Evolutionary conservation across 2,113 vertebrate genomes (phyloP), one percentile per base, ranked within the genome.

Genomic region (Pseudopodoces humilis): DNA sequence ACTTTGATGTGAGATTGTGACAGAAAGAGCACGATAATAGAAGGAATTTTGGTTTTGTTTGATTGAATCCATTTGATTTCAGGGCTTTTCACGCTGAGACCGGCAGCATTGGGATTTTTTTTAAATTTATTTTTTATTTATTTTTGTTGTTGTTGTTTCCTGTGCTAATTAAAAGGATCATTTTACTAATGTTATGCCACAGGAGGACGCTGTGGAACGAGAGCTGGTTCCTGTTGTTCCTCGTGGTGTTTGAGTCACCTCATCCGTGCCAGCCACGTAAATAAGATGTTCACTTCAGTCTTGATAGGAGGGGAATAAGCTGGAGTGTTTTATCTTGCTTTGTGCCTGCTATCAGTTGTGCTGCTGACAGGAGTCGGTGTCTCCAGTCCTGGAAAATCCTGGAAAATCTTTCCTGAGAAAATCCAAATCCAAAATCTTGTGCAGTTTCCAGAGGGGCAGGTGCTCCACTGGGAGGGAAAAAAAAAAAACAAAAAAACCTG

Each of bases 131-230:
- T 6, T 39, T 62, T 18, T 62, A 39, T 39, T 39, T 39, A 39
- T 39, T 39, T 39, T 47, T 22, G 11, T 23, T 53, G 5, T 52
- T 33, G 31, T 53, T 10, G 24, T 37, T 15, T 4, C 28, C 33
- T 23, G 2, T 50, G 52, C 55, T 83, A 75, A 94, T 95, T 50
- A 70, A 70, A 70, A 28, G 56, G 44, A 9, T 75, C 67, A 30
- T 67, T 78, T 53, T 28, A 33, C 80, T 56, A 44, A 69, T 80
- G 15, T 1, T 15, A 8, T 67, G 71, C 83, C 91, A 74, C 83
- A 50, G 96, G 96, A 92, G 95, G 96, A 96, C 39, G 63, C 89
- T 96, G 91, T 84, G 83, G 72, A 90, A 88, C 4, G 21, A 53
- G 86, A 81, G 56, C 89, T 20, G 22, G 17, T 28, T 68, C 31